A percentile compares a stretch with the other conserved stretches of the same genome.
Conservation (phyloP, 2,888 invertebrate species). For the Adineta ricciae region DNA sequence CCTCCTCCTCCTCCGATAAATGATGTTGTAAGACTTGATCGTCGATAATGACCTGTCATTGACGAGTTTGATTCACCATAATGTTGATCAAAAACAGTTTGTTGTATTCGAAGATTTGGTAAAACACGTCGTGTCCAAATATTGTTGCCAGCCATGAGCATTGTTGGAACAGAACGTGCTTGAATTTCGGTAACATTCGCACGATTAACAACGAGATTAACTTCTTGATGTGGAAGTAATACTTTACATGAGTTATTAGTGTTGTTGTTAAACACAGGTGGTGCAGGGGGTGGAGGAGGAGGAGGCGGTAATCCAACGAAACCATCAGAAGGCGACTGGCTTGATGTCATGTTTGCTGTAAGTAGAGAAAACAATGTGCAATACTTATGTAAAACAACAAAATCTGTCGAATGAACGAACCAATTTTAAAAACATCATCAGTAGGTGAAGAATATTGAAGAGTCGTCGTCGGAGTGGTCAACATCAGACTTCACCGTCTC, state of each 20-base stretch:
- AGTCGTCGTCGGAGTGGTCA: slow-evolving; percentile 2
- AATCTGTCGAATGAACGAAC: not conserved
- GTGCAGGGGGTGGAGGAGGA: slow-evolving; percentile 16
- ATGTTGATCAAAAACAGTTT: not conserved
- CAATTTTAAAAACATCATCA: not conserved
- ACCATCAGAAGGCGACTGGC: not conserved
- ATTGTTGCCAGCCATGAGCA: not conserved
- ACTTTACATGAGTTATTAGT: not conserved
- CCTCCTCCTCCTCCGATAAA: not conserved
- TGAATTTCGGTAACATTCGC: not conserved
- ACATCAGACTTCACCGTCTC: not conserved
- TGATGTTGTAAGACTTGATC: not conserved
- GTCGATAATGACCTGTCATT: not conserved
- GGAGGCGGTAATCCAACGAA: slow-evolving; percentile 13
- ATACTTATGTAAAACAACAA: not conserved
- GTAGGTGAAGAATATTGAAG: not conserved
- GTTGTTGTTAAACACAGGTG: not conserved
- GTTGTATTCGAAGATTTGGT: not conserved
- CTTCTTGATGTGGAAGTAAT: not conserved
- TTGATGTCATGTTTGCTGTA: not conserved
- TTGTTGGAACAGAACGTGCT: not conserved
- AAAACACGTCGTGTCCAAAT: not conserved
- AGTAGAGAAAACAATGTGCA: not conserved
- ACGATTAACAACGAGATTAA: not conserved
- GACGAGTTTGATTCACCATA: not conserved